phyloP scores from a whole-genome alignment of 2,113 vertebrate species.

The Pterocles orientalis region DNA sequence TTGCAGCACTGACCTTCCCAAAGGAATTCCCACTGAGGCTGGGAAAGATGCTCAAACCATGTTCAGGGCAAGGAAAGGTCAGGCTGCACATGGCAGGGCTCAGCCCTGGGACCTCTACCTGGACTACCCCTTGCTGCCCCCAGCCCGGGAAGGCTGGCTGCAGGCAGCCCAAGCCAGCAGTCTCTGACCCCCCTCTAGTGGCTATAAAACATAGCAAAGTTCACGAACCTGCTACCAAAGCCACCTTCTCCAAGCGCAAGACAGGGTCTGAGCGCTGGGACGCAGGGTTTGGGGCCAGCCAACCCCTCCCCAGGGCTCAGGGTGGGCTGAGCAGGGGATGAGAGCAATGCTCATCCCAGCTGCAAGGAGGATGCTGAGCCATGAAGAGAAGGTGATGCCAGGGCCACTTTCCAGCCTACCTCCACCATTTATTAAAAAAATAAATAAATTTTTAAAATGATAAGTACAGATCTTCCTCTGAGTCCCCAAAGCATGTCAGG shows the following conservation, averaged over 20 bases:
- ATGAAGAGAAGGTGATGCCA: background rate
- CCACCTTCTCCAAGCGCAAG: background rate
- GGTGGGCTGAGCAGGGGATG: background rate
- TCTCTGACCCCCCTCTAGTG: slow-evolving; percentile 67
- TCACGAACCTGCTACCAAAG: slow-evolving; percentile 16
- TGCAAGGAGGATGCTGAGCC: background rate
- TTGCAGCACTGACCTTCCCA: background rate
- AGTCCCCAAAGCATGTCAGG: rapidly evolving
- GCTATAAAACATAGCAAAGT: slow-evolving; percentile 65
- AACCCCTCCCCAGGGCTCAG: background rate
- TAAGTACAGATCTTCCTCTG: background rate
- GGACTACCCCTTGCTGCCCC: background rate
- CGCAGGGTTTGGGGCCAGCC: background rate
- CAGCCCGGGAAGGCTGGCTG: background rate
- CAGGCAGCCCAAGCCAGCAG: slow-evolving; percentile 34
- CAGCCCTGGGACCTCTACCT: background rate
- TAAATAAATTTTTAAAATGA: background rate
- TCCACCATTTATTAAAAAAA: background rate
- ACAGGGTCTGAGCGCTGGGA: background rate
- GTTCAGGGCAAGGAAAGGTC: background rate
- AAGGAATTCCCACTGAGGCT: background rate
- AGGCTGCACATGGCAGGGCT: background rate
- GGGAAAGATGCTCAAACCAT: background rate
- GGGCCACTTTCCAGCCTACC: background rate
- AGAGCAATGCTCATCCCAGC: background rate